Evolutionary conservation across 2,888 invertebrate genomes (phyloP), one percentile per base, ranked within the genome.

Genomic region (Sericinus montela): DNA sequence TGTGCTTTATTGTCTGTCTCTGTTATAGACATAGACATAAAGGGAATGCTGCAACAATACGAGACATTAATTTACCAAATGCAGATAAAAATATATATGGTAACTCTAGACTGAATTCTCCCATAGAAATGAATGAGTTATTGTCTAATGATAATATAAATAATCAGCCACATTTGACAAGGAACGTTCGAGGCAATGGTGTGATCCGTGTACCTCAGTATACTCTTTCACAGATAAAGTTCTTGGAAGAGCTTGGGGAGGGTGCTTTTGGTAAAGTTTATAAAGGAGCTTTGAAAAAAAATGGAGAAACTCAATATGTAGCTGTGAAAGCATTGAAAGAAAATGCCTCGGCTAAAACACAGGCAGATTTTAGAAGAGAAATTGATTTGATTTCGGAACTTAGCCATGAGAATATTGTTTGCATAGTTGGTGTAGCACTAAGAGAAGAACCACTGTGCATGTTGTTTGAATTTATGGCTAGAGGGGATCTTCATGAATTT

Each of bases 261-360:
- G 98, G 99, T 9, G 97, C 98, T 25, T 99, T 98, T 78, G 98
- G 98, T 80, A 98, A 97, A 89, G 98, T 98, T 0, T 99, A 97
- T 77, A 97, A 97, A 83, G 98, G 98, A 0, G 97, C 98, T 73
- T 86, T 98, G 45, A 91, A 91, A n/a, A 91, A 91, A 65, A 89
- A 90, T 53, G 90, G 90, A 38, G 93, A 93, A 19, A 92, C 93
- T 48, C 92, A 93, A 52, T 94, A 93, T 78, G 97, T 98, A 0
- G 97, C 98, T 11, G 95, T 98, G 0, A 98, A 98, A 78, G 97
- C 98, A 0, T 80, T 98, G 16, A 97, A 98, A 76, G 97, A 97
- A 72, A 97, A 97, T 75, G 97, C 97, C 0, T 95, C 95, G 29
- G 92, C 95, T 0, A 98, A 98, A 84, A 96, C 96, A 1, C 95